Conservation (phyloP, 2,888 invertebrate genomes). For the Harpalus rufipes region DNA sequence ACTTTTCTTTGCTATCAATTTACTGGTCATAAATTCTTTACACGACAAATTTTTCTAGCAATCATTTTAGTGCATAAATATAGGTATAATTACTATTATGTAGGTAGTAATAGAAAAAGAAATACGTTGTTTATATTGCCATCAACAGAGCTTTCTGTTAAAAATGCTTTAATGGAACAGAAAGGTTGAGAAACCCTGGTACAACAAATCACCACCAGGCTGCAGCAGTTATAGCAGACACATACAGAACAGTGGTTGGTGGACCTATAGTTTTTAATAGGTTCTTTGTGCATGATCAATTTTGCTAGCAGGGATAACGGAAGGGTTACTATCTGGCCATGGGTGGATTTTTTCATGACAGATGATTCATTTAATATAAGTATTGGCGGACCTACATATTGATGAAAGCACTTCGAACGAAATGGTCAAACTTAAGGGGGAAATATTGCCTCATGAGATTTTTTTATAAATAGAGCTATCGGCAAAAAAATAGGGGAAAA, state of each 20-base stretch:
- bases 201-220: not conserved
- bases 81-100: too few species aligned
- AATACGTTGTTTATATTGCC: too few species aligned
- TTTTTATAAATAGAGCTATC: not conserved
- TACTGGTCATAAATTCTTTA: too few species aligned
- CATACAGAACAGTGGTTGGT: not conserved
- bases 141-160: too few species aligned
- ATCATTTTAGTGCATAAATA: too few species aligned
- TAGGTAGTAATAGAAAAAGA: too few species aligned
- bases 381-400: not conserved
- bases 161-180: not conserved
- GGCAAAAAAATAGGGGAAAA: not conserved
- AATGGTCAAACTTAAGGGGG: not conserved
- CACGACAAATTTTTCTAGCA: too few species aligned
- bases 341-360: not conserved
- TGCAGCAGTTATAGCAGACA: not conserved
- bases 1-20: too few species aligned
- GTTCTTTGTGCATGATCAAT: constrained; percentile 59
- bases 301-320: constrained; percentile 42
- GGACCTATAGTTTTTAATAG: constrained; percentile 57
- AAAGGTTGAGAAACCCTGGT: not conserved
- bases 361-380: not conserved
- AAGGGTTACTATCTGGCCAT: not conserved
- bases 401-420: not conserved
- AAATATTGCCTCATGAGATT: not conserved